Base-by-base conservation (phyloP, 2,797 vertebrate species). In the Sebastes oblongus region DNA sequence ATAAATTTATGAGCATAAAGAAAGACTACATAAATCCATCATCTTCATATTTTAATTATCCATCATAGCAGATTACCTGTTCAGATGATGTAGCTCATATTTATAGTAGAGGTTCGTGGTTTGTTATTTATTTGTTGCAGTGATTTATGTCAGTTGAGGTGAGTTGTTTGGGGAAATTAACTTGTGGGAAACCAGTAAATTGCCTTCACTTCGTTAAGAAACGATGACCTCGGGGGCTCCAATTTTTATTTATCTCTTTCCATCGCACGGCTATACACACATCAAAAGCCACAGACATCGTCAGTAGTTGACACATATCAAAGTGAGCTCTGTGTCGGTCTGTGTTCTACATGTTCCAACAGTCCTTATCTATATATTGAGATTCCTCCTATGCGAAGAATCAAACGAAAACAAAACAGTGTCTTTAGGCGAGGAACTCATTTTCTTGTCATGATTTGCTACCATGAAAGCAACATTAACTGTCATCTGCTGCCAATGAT, bases 401-500 rank as follows among this genome's bases (percentile, higher is more conserved):
- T 29, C 39, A 78, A 32, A 72, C 61, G 1, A 52, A 78, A 46
- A 72, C 1, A 30, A 76, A 59, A 59, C 36, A 20, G 2, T 77
- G 61, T 55, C 90, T 71, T 18, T 6, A 32, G 87, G 84, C 71
- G 9, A 78, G 29, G 52, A 83, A 66, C 64, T 77, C 1, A 84
- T 89, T 80, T 68, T 79, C 77, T 34, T 75, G 78, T 82, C 82
- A 66, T 50, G 16, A 50, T 20, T 6, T 66, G 32, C 25, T 70
- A 18, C 56, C 64, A 25, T 72, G n/a, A 74, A 72, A 78, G 72
- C 13, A 74, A 54, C 50, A 54, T 22, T 22, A 54, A n/a, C 50
- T 54, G 50, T 54, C 50, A 54, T 54, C 50, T n/a, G 50, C 8
- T 54, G 22, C 50, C 50, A 22, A 22, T 54, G 50, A 54, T n/a